Evolutionary conservation across 2,888 invertebrate genomes (phyloP).

Genomic region (Pristionchus japonicus): DNA sequence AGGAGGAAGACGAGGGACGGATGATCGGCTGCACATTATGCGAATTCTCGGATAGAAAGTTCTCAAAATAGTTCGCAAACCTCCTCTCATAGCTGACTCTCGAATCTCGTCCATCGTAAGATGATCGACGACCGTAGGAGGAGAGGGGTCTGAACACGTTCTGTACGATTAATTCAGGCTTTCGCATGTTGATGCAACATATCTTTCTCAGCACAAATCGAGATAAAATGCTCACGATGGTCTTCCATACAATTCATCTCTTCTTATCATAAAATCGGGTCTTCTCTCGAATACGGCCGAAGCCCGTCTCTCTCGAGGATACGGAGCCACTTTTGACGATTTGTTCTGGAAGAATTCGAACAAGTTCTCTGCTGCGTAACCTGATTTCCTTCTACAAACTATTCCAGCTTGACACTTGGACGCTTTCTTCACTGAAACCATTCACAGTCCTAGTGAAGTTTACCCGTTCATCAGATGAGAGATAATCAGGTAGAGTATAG

Average conservation of each 20-base stretch:
- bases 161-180: not conserved
- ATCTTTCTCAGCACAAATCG: not conserved
- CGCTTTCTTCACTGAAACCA: too few relatives aligned
- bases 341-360: not conserved
- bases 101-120: constrained; percentile 23
- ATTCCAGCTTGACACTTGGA: too few relatives aligned
- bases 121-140: not conserved
- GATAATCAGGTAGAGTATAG: too few relatives aligned
- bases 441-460: too few relatives aligned
- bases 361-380: not conserved
- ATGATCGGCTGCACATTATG: not conserved
- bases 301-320: not conserved
- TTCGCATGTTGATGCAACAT: not conserved
- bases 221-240: not conserved
- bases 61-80: too few relatives aligned
- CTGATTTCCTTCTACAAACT: too few relatives aligned
- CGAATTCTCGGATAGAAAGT: too few relatives aligned
- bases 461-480: too few relatives aligned
- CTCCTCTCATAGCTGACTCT: not conserved
- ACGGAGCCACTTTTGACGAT: constrained; percentile 15
- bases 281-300: constrained; percentile 7
- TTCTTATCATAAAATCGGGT: constrained; percentile 7
- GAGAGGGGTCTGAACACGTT: not conserved
- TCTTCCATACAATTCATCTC: constrained; percentile 29
- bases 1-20: not conserved